A percentile compares a stretch with the other conserved stretches of the same genome.
phyloP scores from a whole-genome alignment of 2,888 invertebrate species.

The Agrotis ipsilon region DNA sequence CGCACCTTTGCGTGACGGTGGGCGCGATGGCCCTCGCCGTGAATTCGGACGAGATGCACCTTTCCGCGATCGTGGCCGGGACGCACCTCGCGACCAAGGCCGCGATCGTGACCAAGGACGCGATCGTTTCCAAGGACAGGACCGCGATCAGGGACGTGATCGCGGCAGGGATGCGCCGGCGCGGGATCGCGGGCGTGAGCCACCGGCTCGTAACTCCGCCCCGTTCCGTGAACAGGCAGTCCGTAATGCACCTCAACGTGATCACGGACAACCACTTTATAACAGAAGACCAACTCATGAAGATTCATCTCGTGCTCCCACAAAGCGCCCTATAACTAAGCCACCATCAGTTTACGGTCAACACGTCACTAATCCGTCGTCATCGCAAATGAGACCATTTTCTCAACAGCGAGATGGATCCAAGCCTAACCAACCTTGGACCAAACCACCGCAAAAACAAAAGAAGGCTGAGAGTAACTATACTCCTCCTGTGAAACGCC shows the following conservation, averaged over 20 bases:
- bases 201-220: slow-evolving; percentile 9
- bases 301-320: slow-evolving; percentile 20
- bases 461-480: slow-evolving; percentile 1
- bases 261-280: slow-evolving; percentile 8
- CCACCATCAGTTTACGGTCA: slow-evolving; percentile 1
- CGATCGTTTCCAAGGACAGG: slow-evolving; percentile 7
- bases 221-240: neutral
- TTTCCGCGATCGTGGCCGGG: slow-evolving; percentile 25
- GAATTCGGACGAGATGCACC: slow-evolving; percentile 11
- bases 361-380: slow-evolving; percentile 22
- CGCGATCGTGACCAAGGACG: slow-evolving; percentile 21
- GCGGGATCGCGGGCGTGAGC: slow-evolving; percentile 21
- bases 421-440: slow-evolving; percentile 14
- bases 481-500: slow-evolving; percentile 35
- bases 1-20: slow-evolving; percentile 7
- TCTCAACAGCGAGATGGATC: slow-evolving; percentile 28
- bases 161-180: slow-evolving; percentile 14
- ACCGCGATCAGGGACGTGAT: slow-evolving; percentile 26
- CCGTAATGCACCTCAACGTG: slow-evolving; percentile 18
- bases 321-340: slow-evolving; percentile 14
- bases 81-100: slow-evolving; percentile 18
- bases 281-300: slow-evolving; percentile 25
- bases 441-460: slow-evolving; percentile 11
- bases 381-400: neutral
- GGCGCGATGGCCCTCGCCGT: slow-evolving; percentile 19